phyloP scores from a whole-genome alignment of 2,888 invertebrate genomes.

The Acanthosepion lycidas region DNA sequence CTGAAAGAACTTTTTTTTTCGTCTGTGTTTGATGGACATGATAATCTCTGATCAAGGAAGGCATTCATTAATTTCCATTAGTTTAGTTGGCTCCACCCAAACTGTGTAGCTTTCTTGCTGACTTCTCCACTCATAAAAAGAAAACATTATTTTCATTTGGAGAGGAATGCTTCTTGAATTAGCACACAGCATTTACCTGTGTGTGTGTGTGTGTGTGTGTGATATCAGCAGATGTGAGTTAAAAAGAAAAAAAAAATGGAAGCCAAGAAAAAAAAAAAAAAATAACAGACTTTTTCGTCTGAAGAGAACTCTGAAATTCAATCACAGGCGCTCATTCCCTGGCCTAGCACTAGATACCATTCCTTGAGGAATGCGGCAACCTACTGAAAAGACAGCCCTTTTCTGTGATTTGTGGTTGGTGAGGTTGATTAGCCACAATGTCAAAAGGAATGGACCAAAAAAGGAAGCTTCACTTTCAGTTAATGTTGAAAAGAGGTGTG shows the following conservation, averaged over 20 bases:
- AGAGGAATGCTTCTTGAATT: background rate
- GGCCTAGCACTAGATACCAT: too few species aligned
- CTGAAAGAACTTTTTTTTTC: too few species aligned
- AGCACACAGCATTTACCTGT: background rate
- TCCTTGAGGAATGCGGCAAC: constrained; percentile 13
- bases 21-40: too few species aligned
- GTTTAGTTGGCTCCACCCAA: too few species aligned
- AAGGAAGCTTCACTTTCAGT: too few species aligned
- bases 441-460: too few species aligned
- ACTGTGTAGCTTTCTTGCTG: too few species aligned
- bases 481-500: too few species aligned
- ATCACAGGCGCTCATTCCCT: background rate
- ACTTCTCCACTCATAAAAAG: too few species aligned
- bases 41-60: too few species aligned
- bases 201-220: background rate
- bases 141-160: background rate
- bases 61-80: too few species aligned
- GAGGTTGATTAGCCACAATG: background rate
- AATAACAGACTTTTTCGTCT: background rate
- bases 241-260: background rate
- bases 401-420: background rate
- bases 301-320: background rate
- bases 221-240: background rate
- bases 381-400: background rate
- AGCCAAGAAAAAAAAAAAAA: background rate